phyloP scores from a whole-genome alignment of 1,140 invertebrate genomes.

The Drosophila mauritiana region DNA sequence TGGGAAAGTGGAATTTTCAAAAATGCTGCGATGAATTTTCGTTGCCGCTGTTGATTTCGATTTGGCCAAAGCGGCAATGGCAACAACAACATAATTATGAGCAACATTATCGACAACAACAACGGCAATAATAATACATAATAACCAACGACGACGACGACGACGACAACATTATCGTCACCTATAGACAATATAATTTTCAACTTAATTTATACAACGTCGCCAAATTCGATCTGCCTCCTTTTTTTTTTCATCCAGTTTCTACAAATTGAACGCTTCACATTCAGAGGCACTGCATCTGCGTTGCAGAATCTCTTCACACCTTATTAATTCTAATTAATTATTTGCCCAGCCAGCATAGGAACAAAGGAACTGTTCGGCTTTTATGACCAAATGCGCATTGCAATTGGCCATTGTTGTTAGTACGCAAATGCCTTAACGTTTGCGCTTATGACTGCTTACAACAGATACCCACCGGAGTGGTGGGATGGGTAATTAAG shows the following conservation, averaged over 20 bases:
- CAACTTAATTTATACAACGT: slow-evolving; percentile 74
- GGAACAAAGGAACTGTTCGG: slow-evolving; percentile 1
- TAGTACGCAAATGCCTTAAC: slow-evolving; percentile 13
- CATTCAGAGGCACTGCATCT: background rate
- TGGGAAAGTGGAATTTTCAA: slow-evolving; percentile 80
- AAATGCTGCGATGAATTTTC: slow-evolving; percentile 55
- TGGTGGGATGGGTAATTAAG: slow-evolving; percentile 42
- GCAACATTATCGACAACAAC: slow-evolving; percentile 49
- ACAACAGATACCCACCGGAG: slow-evolving; percentile 4
- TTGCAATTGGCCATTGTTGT: slow-evolving; percentile 39
- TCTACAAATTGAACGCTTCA: slow-evolving; percentile 11
- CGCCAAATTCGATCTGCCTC: slow-evolving; percentile 45
- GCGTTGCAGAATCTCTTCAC: slow-evolving; percentile 37
- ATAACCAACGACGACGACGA: slow-evolving; percentile 34
- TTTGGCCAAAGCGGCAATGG: slow-evolving; percentile 53
- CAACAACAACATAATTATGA: slow-evolving; percentile 80
- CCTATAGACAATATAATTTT: slow-evolving; percentile 81
- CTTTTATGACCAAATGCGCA: slow-evolving; percentile 33
- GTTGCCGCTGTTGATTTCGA: slow-evolving; percentile 31
- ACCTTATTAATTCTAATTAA: slow-evolving; percentile 42
- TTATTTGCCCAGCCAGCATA: slow-evolving; percentile 10
- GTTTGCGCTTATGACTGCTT: background rate
- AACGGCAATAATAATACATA: slow-evolving; percentile 62
- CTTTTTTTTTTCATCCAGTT: background rate
- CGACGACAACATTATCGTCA: slow-evolving; percentile 78